These are phyloP conservation scores for Zaprionus gabonicus DNA, from an alignment of 1,140 invertebrate genomes.

Conservation along the genomic window DNA sequence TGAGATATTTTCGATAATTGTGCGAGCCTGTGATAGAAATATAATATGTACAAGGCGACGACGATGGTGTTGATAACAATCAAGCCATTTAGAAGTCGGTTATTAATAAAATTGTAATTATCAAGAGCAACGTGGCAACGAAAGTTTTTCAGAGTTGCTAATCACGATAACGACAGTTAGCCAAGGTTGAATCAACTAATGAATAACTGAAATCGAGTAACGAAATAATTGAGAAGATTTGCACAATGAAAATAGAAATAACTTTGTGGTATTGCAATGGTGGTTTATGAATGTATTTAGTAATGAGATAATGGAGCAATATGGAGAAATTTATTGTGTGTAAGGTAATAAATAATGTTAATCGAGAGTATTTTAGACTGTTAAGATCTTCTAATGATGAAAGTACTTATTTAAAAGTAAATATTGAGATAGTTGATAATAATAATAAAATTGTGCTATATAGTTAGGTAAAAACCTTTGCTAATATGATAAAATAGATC, in stretches of 20 bases:
- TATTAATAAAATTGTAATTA: not conserved
- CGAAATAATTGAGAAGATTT: not conserved
- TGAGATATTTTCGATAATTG: slow-evolving; percentile 18
- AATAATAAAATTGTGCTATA: not conserved
- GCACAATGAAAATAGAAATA: not conserved
- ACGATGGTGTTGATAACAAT: not conserved
- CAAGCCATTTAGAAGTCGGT: not conserved
- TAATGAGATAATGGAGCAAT: too few relatives aligned
- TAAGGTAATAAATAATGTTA: too few relatives aligned
- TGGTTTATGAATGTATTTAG: too few relatives aligned
- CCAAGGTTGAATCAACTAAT: not conserved
- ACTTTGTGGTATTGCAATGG: not conserved
- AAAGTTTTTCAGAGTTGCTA: not conserved
- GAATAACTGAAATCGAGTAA: not conserved
- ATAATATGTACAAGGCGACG: not conserved
- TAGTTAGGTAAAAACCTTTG: not conserved
- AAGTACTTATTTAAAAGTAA: not conserved
- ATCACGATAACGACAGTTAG: not conserved
- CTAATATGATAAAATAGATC: too few relatives aligned
- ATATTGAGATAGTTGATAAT: not conserved
- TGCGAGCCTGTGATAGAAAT: not conserved
- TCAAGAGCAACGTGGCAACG: too few relatives aligned
- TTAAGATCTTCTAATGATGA: not conserved
- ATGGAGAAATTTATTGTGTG: too few relatives aligned
- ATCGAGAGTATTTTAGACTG: not conserved